These are phyloP conservation scores for Phortica magna DNA, from an alignment of 2,888 invertebrate genomes.

Conservation along the genomic window DNA sequence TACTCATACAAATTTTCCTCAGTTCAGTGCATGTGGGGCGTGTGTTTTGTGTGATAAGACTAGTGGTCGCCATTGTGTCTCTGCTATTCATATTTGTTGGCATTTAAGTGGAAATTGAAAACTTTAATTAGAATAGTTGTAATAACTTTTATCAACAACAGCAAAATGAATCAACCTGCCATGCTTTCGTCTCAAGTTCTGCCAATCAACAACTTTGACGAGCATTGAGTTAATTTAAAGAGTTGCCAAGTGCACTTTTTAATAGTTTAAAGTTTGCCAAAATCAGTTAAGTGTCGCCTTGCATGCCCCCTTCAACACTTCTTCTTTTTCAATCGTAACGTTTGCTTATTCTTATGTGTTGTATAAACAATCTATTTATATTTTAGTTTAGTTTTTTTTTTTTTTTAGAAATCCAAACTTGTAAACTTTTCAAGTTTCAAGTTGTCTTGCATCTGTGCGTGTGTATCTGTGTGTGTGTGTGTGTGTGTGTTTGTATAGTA, in stretches of 20 bases:
- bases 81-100: constrained; percentile 49
- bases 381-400: neutral
- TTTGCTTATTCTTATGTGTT: neutral
- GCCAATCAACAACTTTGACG: constrained; percentile 48
- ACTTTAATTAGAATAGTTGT: constrained; percentile 71
- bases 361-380: constrained; percentile 3
- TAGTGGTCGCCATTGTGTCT: constrained; percentile 36
- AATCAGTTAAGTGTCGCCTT: constrained; percentile 71
- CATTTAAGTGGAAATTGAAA: constrained; percentile 69
- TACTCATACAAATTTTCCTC: neutral
- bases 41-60: neutral
- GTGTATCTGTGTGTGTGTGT: neutral
- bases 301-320: too few relatives aligned
- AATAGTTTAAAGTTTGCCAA: constrained; percentile 69
- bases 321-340: constrained; percentile 36
- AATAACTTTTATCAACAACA: neutral
- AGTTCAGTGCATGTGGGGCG: constrained; percentile 25
- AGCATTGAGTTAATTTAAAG: constrained; percentile 71
- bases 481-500: too few relatives aligned
- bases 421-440: neutral
- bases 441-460: neutral
- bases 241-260: constrained; percentile 66
- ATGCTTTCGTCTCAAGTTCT: neutral
- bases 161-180: too few relatives aligned
- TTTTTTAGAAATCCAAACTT: constrained; percentile 8